These are phyloP conservation scores for Sinelater perroti DNA, from an alignment of 2,888 invertebrate genomes.

Conservation along the genomic window DNA sequence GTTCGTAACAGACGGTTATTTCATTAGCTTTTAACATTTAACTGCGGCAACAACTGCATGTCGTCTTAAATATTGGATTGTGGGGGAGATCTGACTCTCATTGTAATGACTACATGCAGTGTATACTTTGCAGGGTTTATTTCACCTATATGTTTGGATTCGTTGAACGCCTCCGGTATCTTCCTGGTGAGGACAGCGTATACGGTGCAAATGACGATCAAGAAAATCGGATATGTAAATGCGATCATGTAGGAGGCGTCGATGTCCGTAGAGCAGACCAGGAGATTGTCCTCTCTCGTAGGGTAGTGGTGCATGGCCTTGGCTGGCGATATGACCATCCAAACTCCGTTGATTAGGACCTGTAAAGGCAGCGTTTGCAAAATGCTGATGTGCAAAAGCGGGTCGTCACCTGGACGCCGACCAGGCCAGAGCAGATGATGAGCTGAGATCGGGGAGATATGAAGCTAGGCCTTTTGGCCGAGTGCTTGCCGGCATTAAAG, in stretches of 20 bases:
- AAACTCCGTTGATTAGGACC: constrained; percentile 88
- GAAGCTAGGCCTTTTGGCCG: constrained; percentile 92
- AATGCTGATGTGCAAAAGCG: not conserved
- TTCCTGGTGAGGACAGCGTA: constrained; percentile 96
- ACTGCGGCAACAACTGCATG: not conserved
- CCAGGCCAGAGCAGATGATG: constrained; percentile 86
- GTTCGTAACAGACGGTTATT: too few relatives aligned
- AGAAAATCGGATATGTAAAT: constrained; percentile 90
- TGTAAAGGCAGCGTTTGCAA: constrained; percentile 52
- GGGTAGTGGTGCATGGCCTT: constrained; percentile 91
- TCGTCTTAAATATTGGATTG: not conserved
- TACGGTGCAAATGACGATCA: constrained; percentile 92
- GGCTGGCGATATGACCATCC: constrained; percentile 92
- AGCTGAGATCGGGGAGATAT: constrained; percentile 92
- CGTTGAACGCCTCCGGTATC: constrained; percentile 98
- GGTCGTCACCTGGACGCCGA: constrained; percentile 84
- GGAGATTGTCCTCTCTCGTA: constrained; percentile 88
- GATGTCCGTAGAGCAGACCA: constrained; percentile 92
- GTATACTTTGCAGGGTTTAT: not conserved
- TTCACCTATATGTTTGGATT: constrained; percentile 95
- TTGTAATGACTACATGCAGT: too few relatives aligned
- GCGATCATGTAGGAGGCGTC: constrained; percentile 94
- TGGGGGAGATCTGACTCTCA: not conserved
- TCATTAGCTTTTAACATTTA: not conserved
- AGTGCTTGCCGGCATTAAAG: constrained; percentile 95